Conservation (phyloP, 2,113 vertebrate genomes). For the Sapajus apella region DNA sequence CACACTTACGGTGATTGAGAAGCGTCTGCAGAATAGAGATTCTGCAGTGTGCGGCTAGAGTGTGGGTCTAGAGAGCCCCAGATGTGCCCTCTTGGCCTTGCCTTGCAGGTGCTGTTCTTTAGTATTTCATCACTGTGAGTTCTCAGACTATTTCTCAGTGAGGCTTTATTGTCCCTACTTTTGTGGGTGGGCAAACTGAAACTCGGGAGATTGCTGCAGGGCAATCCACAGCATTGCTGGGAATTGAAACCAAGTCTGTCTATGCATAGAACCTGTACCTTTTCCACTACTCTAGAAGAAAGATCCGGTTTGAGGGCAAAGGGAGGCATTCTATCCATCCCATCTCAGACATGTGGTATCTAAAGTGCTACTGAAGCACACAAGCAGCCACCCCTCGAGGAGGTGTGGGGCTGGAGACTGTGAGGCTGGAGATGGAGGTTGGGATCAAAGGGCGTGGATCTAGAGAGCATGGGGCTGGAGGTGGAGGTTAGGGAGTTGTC, state of each 20-base stretch:
- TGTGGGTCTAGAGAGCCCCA: neutral
- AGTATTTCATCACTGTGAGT: neutral
- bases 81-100: accelerated
- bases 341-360: neutral
- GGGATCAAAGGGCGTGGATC: too few species aligned
- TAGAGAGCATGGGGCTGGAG: too few species aligned
- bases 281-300: neutral
- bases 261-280: too few species aligned
- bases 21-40: neutral
- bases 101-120: neutral
- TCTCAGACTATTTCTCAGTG: neutral
- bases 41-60: neutral
- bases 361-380: accelerated
- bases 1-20: neutral
- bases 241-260: neutral
- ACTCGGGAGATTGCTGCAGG: neutral
- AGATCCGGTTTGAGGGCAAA: too few species aligned
- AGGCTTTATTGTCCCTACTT: neutral
- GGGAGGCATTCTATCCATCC: too few species aligned
- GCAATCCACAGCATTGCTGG: neutral
- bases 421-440: too few species aligned
- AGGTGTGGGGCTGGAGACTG: neutral
- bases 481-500: too few species aligned
- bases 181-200: neutral
- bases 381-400: too few species aligned